Conservation (phyloP, 2,888 invertebrate species). For the Apotomis capreana region DNA sequence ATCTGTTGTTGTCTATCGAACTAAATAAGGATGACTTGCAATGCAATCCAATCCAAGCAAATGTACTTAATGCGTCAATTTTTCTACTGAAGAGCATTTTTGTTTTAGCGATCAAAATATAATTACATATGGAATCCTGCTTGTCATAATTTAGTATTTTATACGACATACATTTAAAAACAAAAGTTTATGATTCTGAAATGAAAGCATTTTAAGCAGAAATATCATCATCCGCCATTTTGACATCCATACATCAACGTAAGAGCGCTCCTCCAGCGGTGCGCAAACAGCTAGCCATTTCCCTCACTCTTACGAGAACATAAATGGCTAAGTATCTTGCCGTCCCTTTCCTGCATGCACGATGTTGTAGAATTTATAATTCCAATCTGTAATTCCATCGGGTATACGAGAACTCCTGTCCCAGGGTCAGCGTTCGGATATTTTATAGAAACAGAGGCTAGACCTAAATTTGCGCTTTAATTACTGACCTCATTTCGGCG, state of each 20-base stretch:
- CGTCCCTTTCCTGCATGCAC: constrained; percentile 8
- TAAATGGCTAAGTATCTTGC: constrained; percentile 14
- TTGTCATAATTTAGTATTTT: too few relatives aligned
- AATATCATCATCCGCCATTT: constrained; percentile 38
- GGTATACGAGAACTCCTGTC: constrained; percentile 26
- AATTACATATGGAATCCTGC: too few relatives aligned
- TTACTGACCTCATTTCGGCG: not conserved
- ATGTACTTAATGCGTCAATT: too few relatives aligned
- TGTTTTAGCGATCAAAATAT: too few relatives aligned
- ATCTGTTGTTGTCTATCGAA: not conserved
- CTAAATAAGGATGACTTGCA: not conserved
- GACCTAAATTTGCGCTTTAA: constrained; percentile 8
- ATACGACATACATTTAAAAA: not conserved
- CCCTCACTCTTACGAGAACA: constrained; percentile 17
- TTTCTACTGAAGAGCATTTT: too few relatives aligned
- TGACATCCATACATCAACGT: constrained; percentile 34
- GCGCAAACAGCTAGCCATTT: constrained; percentile 16
- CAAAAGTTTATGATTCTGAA: not conserved
- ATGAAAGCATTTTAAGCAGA: constrained; percentile 17
- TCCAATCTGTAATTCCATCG: constrained; percentile 34
- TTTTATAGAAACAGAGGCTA: constrained; percentile 2
- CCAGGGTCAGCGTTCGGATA: constrained; percentile 19
- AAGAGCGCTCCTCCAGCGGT: constrained; percentile 9
- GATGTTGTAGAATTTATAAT: constrained; percentile 29
- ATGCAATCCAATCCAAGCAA: not conserved